Evolutionary conservation across 2,113 vertebrate species (phyloP), one percentile per base, ranked within the genome.

Genomic region (Porphyrio hochstetteri): DNA sequence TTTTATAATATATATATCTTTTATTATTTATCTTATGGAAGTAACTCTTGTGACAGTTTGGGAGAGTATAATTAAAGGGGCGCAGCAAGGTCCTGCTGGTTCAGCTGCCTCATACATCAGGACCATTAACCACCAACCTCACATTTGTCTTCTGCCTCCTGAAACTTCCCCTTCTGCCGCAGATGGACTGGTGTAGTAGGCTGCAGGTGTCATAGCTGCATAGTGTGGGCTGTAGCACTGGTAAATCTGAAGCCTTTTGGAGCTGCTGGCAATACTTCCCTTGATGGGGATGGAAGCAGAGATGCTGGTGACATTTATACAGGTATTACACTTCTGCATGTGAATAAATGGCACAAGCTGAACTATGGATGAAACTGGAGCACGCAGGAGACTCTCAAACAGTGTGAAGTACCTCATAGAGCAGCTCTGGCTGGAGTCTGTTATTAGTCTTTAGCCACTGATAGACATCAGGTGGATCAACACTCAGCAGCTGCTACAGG

Each of bases 321-420:
- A 40, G 52, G 14, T 71, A 42, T 31, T 60, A 13, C 1, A 0
- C 35, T 48, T 74, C 25, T 0, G 1, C 13, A 1, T 28, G 44
- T 24, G 20, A 48, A 25, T 64, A 81, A 86, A 72, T 59, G 11
- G 16, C 5, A 2, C 13, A 38, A 77, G 42, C 28, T 55, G 31
- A 87, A 13, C 19, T 19, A 8, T 7, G 12, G 38, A 11, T 60
- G 57, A 82, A 82, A 76, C 11, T 9, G 25, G 52, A 79, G 57
- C 16, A 23, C 50, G 67, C 18, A 82, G 57, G 40, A 78, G 27
- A 56, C 27, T 74, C 56, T 10, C 63, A 35, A 59, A 74, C 63
- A 29, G 31, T 82, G 65, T 61, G 31, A 40, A 70, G 56, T 48
- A 65, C 9, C 17, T 82, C 4, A 4, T 40, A 13, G 8, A 72